Evolutionary conservation across 2,888 invertebrate species (phyloP).

Genomic region (Drosophila robusta): DNA sequence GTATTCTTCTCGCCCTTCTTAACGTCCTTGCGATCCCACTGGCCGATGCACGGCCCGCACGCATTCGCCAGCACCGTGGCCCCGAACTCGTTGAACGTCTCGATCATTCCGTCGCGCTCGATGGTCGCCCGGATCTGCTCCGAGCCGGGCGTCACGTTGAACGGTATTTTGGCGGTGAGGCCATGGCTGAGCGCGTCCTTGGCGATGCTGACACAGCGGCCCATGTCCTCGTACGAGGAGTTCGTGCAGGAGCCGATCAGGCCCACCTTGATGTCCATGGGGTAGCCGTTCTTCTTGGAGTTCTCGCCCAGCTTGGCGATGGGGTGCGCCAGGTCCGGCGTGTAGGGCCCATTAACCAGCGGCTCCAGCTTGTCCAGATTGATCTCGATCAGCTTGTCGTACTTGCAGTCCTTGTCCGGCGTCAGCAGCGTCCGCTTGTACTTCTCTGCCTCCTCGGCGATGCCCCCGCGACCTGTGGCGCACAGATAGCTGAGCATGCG

Average conservation of each 20-base stretch:
- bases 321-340: conserved; percentile 98
- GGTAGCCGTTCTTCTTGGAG: conserved; percentile 97
- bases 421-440: conserved; percentile 89
- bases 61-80: conserved; percentile 98
- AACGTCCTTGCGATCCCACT: conserved; percentile 99
- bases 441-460: conserved; percentile 91
- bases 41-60: conserved; percentile 99
- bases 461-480: conserved; percentile 91
- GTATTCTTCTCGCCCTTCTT: conserved; percentile 99
- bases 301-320: conserved; percentile 94
- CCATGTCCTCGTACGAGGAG: conserved; percentile 99
- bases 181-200: conserved; percentile 95
- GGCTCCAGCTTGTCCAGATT: conserved; percentile 96
- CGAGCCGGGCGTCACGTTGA: conserved; percentile 99
- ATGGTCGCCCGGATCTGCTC: conserved; percentile 99
- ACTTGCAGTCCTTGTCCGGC: conserved; percentile 93
- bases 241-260: conserved; percentile 99
- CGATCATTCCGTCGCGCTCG: conserved; percentile 97
- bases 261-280: conserved; percentile 95
- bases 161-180: conserved; percentile 95
- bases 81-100: conserved; percentile 94
- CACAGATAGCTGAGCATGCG: conserved; percentile 96
- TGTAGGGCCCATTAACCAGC: conserved; percentile 99
- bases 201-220: conserved; percentile 97
- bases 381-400: conserved; percentile 96